Conservation (phyloP, 2,888 invertebrate genomes). For the Brenthis ino region DNA sequence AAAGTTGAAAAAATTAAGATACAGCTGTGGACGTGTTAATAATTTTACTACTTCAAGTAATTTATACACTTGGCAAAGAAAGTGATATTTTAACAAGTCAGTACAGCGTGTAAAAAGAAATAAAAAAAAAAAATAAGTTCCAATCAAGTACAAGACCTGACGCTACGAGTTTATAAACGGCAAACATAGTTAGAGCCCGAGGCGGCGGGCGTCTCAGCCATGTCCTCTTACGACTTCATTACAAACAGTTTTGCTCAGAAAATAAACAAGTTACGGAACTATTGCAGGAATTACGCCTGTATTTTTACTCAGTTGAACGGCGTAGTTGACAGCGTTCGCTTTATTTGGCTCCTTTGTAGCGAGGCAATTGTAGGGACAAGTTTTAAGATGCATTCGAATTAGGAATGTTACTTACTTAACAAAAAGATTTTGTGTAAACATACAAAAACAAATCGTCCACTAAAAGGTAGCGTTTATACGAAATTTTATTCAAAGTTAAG, state of each 20-base stretch:
- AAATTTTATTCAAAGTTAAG: constrained; percentile 9
- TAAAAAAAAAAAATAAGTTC: constrained; percentile 4
- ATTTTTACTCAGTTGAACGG: constrained; percentile 31
- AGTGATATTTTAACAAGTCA: neutral
- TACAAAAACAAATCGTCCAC: neutral
- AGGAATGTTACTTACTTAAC: constrained; percentile 19
- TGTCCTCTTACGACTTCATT: constrained; percentile 39
- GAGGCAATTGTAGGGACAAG: constrained; percentile 13
- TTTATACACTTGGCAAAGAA: neutral
- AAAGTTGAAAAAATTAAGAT: neutral
- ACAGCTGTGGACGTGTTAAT: no score
- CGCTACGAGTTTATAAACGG: constrained; percentile 42
- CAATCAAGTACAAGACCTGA: constrained; percentile 24
- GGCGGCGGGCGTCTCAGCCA: constrained; percentile 34
- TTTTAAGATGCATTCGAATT: constrained; percentile 16
- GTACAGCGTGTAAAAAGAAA: neutral
- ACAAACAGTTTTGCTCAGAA: constrained; percentile 39
- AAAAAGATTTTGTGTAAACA: neutral
- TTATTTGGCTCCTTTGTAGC: constrained; percentile 27
- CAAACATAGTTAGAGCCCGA: constrained; percentile 51
- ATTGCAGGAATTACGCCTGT: constrained; percentile 34
- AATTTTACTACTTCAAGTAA: neutral
- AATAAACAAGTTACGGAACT: constrained; percentile 39
- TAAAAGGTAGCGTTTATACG: neutral
- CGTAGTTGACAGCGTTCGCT: constrained; percentile 21